A percentile compares a stretch with the other conserved stretches of the same genome.
These are phyloP conservation scores for Grammomys dolichurus DNA, from an alignment of 2,113 vertebrate species.

Conservation along the genomic window DNA sequence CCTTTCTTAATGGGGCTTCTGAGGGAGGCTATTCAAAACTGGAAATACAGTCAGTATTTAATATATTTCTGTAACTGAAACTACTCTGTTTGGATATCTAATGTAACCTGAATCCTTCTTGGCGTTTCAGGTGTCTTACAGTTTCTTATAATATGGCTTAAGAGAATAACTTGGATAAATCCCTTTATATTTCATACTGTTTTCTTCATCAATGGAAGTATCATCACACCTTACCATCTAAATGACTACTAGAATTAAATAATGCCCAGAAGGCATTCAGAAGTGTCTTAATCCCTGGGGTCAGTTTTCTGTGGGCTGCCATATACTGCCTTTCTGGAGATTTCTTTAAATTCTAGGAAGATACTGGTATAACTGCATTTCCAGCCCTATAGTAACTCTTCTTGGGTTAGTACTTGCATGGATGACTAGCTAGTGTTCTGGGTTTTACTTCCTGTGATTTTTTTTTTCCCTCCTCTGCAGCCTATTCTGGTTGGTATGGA, in stretches of 20 bases:
- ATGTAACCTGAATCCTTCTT: background rate
- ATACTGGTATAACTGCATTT: background rate
- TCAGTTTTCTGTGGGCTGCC: background rate
- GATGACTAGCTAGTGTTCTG: background rate
- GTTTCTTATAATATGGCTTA: background rate
- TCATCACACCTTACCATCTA: background rate
- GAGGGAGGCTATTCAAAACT: background rate
- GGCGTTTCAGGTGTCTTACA: background rate
- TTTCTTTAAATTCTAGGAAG: slow-evolving; percentile 20
- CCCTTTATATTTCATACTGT: background rate
- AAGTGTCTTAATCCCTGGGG: background rate
- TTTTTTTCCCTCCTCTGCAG: background rate
- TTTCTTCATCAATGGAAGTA: background rate
- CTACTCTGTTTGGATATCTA: background rate
- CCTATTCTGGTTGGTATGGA: background rate
- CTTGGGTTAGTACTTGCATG: background rate
- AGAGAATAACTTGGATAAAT: background rate
- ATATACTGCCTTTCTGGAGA: background rate
- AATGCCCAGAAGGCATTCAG: background rate
- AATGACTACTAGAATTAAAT: slow-evolving; percentile 46
- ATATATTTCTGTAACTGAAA: slow-evolving; percentile 12
- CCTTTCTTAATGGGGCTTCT: background rate
- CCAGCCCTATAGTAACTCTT: background rate
- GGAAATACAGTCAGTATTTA: background rate
- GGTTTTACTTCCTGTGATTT: slow-evolving; percentile 1